Evolutionary conservation across 2,888 invertebrate genomes (phyloP).

Genomic region (Apamea anceps): DNA sequence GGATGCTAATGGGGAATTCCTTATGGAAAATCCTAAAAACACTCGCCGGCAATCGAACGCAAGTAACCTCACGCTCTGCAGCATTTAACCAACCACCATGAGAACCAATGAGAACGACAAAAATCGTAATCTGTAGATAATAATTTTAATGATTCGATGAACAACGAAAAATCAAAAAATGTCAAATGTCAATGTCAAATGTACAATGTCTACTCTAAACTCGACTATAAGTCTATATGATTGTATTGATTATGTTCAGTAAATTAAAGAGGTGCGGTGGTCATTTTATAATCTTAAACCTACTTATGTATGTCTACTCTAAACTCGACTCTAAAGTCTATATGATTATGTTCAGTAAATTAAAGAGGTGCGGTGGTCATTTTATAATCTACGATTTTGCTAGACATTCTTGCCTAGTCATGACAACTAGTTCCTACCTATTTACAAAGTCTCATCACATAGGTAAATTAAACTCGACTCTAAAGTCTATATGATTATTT

Average conservation of each 20-base stretch:
- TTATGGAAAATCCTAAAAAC: not conserved
- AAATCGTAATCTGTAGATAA: not conserved
- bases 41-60: not conserved
- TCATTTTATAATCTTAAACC: no score
- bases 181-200: no score
- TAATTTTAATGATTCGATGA: not conserved
- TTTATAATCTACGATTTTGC: not conserved
- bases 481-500: constrained; percentile 5
- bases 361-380: no score
- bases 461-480: not conserved
- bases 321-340: no score
- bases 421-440: not conserved
- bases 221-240: constrained; percentile 4
- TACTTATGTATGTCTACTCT: no score
- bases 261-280: not conserved
- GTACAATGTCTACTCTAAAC: not conserved
- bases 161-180: no score
- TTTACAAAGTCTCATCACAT: not conserved
- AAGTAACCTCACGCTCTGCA: not conserved
- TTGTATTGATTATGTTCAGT: constrained; percentile 4
- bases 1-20: not conserved
- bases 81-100: not conserved
- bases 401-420: constrained; percentile 6
- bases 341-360: no score
- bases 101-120: not conserved